Conservation (phyloP, 92 coral and sea anemone genomes). For the Actinostola sp. region DNA sequence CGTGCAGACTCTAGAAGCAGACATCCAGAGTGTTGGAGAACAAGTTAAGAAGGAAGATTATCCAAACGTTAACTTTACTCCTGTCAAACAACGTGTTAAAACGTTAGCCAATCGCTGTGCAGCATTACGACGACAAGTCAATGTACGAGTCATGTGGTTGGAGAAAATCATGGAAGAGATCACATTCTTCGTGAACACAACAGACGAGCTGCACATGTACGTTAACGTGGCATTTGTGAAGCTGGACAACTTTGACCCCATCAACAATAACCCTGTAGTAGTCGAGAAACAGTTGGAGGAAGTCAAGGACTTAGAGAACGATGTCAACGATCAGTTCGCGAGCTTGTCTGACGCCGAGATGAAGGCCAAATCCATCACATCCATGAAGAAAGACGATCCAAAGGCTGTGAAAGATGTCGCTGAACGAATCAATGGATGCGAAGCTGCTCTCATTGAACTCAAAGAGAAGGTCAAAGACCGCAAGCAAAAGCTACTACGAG, state of each 20-base stretch:
- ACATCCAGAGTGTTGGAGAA: conserved; percentile 62
- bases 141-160: conserved; percentile 61
- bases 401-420: conserved; percentile 75
- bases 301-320: conserved; percentile 75
- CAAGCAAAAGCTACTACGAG: conserved; percentile 68
- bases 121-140: conserved; percentile 58
- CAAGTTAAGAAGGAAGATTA: conserved; percentile 71
- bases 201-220: conserved; percentile 69
- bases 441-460: conserved; percentile 70
- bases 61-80: conserved; percentile 69
- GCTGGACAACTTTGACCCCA: conserved; percentile 73
- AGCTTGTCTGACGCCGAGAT: conserved; percentile 73
- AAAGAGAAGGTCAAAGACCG: conserved; percentile 84
- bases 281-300: conserved; percentile 71
- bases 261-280: conserved; percentile 80
- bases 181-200: conserved; percentile 66
- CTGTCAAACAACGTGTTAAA: conserved; percentile 81
- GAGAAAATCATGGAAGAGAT: conserved; percentile 69
- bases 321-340: conserved; percentile 67
- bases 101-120: conserved; percentile 63
- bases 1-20: conserved; percentile 61
- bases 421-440: conserved; percentile 64
- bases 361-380: conserved; percentile 70
- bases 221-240: conserved; percentile 60
- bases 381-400: conserved; percentile 91